Conservation (phyloP, 1,140 invertebrate species). For the Drosophila lini region DNA sequence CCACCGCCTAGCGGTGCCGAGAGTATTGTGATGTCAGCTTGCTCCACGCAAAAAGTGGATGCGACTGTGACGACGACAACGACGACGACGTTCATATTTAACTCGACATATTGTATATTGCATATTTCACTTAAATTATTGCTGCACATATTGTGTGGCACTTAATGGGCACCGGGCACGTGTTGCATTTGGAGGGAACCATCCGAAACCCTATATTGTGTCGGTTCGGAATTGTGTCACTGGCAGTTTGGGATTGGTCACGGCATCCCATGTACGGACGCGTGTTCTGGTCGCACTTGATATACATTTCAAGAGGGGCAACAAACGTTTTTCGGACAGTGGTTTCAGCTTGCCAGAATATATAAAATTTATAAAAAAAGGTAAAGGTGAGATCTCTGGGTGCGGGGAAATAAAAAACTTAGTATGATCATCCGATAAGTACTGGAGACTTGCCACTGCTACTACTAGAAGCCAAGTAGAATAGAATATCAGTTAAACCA, state of each 20-base stretch:
- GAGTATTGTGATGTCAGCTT: constrained; percentile 32
- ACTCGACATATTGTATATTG: constrained; percentile 38
- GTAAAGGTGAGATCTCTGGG: neutral
- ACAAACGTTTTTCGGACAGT: constrained; percentile 39
- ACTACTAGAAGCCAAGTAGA: neutral
- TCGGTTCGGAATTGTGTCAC: constrained; percentile 67
- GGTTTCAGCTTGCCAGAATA: neutral
- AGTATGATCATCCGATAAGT: neutral
- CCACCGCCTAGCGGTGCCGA: constrained; percentile 8
- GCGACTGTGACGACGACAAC: constrained; percentile 31
- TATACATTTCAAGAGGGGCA: constrained; percentile 60
- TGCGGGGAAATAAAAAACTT: neutral
- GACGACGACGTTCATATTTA: constrained; percentile 45
- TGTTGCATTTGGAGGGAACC: constrained; percentile 43
- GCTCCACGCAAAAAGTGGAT: constrained; percentile 26
- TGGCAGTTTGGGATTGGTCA: constrained; percentile 42
- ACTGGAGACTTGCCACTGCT: neutral
- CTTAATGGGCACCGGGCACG: constrained; percentile 72
- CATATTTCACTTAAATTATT: constrained; percentile 75
- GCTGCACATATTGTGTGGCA: constrained; percentile 64
- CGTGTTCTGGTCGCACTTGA: constrained; percentile 51
- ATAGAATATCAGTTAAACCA: neutral
- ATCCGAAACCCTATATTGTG: constrained; percentile 20
- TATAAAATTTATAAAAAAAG: neutral
- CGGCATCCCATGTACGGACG: constrained; percentile 23